These are phyloP conservation scores for Augochlora pura DNA, from an alignment of 1,140 invertebrate genomes.

Conservation along the genomic window DNA sequence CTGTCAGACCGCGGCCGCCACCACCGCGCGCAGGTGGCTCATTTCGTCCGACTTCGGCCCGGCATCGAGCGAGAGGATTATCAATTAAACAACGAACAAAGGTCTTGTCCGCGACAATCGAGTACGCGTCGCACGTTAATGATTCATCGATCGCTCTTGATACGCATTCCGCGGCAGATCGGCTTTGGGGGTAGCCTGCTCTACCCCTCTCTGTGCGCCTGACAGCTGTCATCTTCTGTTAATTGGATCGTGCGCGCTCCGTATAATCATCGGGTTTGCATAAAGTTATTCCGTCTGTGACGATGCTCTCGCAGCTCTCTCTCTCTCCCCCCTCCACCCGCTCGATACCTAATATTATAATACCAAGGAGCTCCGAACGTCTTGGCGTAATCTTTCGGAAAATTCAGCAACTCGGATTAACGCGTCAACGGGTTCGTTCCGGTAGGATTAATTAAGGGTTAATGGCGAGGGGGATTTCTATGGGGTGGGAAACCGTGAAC, in stretches of 20 bases:
- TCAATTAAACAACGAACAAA: conserved; percentile 63
- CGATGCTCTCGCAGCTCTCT: too few species aligned
- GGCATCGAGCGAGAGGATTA: conserved; percentile 54
- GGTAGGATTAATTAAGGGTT: too few species aligned
- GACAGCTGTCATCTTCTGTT: conserved; percentile 57
- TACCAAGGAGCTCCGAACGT: too few species aligned
- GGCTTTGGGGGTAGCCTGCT: not conserved
- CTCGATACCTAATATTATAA: too few species aligned
- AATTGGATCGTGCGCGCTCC: conserved; percentile 45
- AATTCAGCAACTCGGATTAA: too few species aligned
- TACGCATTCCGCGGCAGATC: conserved; percentile 22
- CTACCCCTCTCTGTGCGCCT: conserved; percentile 3
- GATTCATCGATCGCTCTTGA: conserved; percentile 58
- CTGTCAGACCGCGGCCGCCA: conserved; percentile 15
- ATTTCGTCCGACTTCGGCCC: conserved; percentile 22
- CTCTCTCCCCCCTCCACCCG: too few species aligned
- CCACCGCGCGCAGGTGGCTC: conserved; percentile 35
- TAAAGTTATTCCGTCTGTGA: conserved; percentile 22
- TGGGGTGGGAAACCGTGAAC: too few species aligned
- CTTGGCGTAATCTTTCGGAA: too few species aligned
- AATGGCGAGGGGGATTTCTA: too few species aligned
- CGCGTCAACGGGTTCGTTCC: too few species aligned
- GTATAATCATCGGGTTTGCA: conserved; percentile 12
- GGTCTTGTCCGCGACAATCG: conserved; percentile 52
- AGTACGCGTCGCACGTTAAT: conserved; percentile 53